Percentiles rank a stretch among this genome's conserved stretches.
These are phyloP conservation scores for Harmothoe impar DNA, from an alignment of 2,888 invertebrate species.

Conservation along the genomic window DNA sequence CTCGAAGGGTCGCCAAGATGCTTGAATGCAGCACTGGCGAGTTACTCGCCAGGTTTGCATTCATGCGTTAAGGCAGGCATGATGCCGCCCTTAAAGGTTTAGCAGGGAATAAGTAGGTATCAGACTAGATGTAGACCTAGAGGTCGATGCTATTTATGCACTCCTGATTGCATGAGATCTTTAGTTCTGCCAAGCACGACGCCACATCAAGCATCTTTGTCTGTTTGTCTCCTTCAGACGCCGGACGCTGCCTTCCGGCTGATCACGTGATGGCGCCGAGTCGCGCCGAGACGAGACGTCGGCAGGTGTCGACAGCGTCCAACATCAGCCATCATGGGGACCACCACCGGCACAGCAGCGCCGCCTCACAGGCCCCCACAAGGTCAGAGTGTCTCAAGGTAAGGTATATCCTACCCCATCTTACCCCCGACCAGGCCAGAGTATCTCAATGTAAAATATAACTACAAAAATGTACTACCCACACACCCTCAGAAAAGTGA, in stretches of 20 bases:
- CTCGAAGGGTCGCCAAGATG: no score
- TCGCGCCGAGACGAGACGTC: slow-evolving; percentile 20
- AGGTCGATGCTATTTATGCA: no score
- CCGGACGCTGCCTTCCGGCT: slow-evolving; percentile 21
- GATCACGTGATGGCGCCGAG: slow-evolving; percentile 46
- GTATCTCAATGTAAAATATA: slow-evolving; percentile 11
- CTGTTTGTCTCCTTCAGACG: slow-evolving; percentile 29
- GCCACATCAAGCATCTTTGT: background rate
- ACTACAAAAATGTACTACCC: background rate
- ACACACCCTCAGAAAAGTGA: background rate
- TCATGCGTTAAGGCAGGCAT: no score
- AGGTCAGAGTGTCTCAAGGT: slow-evolving; percentile 51
- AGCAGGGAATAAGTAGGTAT: no score
- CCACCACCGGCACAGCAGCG: slow-evolving; percentile 49
- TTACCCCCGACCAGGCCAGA: background rate
- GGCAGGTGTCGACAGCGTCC: slow-evolving; percentile 38
- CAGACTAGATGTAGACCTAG: no score
- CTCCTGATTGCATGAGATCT: no score
- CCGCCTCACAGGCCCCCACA: slow-evolving; percentile 34
- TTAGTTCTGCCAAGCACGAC: background rate
- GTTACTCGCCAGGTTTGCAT: no score
- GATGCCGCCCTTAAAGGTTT: no score
- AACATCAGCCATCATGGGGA: slow-evolving; percentile 37
- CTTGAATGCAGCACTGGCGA: no score
- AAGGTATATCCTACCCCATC: background rate